Evolutionary conservation across 1,140 invertebrate genomes (phyloP).

Genomic region (Coptotermes formosanus): DNA sequence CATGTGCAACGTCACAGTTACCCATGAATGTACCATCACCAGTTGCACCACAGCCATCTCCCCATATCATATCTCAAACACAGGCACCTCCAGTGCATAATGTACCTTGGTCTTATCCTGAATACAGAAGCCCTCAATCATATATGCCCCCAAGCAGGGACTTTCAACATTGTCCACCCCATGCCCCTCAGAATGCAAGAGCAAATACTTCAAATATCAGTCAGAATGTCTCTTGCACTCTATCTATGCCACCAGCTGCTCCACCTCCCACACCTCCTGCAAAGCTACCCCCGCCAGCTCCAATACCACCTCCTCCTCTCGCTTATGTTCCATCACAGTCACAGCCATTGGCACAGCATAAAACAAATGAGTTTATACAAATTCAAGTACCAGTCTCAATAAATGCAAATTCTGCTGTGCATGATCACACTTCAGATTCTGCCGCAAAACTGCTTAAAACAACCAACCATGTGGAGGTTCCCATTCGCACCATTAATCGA

Average conservation of each 20-base stretch:
- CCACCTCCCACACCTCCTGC: not conserved
- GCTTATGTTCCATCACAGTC: slow-evolving; percentile 23
- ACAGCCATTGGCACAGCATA: slow-evolving; percentile 33
- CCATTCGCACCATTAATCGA: not conserved
- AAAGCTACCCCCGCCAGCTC: not conserved
- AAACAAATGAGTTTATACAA: not conserved
- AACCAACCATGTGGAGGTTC: not conserved
- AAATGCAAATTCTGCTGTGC: not conserved
- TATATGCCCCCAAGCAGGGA: not conserved
- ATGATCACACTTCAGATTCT: not conserved
- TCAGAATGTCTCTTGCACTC: not conserved
- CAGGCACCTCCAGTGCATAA: not conserved
- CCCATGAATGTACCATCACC: slow-evolving; percentile 26
- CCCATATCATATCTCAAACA: not conserved
- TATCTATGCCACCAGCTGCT: not conserved
- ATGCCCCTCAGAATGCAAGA: not conserved
- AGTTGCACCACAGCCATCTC: not conserved
- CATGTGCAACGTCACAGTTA: slow-evolving; percentile 4
- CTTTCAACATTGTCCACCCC: not conserved
- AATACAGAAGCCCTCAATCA: not conserved
- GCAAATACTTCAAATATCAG: not conserved
- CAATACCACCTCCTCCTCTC: slow-evolving; percentile 30
- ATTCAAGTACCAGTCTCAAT: not conserved
- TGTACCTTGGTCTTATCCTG: not conserved
- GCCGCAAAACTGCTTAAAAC: not conserved